These are phyloP conservation scores for Cyanoramphus novaezelandiae DNA, from an alignment of 2,113 vertebrate species.

Conservation along the genomic window DNA sequence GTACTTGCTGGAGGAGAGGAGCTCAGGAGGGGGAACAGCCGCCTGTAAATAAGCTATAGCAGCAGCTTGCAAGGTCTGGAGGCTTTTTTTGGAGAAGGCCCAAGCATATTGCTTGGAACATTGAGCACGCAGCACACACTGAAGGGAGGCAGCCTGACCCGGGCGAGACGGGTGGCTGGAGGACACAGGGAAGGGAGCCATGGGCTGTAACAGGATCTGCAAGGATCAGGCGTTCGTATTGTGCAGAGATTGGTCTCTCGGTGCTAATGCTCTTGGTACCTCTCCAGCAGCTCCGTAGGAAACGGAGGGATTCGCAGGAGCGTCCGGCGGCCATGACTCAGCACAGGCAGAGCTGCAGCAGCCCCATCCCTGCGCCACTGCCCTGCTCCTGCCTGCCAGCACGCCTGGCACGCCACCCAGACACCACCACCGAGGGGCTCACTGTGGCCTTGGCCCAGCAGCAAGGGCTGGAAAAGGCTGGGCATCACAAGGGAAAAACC, in stretches of 20 bases:
- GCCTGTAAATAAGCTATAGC: neutral
- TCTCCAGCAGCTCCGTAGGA: neutral
- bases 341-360: constrained; percentile 24
- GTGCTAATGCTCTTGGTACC: constrained; percentile 31
- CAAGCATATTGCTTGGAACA: neutral
- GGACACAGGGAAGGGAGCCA: neutral
- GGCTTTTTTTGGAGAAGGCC: neutral
- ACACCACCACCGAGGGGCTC: neutral
- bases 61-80: neutral
- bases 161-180: neutral
- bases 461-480: neutral
- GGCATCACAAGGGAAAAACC: neutral
- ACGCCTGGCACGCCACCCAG: accelerated
- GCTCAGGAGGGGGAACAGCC: neutral
- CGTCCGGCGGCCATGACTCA: neutral
- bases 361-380: neutral
- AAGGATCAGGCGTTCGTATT: neutral
- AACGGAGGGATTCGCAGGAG: constrained; percentile 14
- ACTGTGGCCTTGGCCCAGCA: neutral
- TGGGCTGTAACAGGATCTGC: neutral
- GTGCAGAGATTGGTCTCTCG: neutral
- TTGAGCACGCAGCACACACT: neutral
- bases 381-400: neutral
- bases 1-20: neutral
- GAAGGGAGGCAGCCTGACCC: neutral